Evolutionary conservation across 2,888 invertebrate species (phyloP), one percentile per base, ranked within the genome.

Genomic region (Atethmia centrago): DNA sequence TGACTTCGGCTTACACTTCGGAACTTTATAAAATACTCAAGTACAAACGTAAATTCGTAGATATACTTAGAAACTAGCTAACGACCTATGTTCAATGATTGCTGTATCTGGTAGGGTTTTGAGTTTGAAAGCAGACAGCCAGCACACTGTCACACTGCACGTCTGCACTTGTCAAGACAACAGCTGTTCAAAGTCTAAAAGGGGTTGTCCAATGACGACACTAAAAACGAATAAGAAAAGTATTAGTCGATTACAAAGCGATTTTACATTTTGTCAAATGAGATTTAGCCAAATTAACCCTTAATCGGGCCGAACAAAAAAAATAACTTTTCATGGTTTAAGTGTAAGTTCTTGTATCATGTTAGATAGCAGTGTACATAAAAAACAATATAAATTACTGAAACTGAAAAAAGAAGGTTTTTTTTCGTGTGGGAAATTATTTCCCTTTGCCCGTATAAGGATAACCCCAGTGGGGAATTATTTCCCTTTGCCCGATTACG

Each of bases 151-250:
- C n/a, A n/a, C n/a, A n/a, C n/a, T n/a, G n/a, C n/a, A n/a, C n/a
- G n/a, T n/a, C n/a, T n/a, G n/a, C 42, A 51, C n/a, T 49, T 49
- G 74, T 51, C 74, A 51, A 31, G 8, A 21, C 40, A 75, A 72
- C 80, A 76, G 75, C 75, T 76, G 75, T 55, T 79, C 80, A 71
- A 71, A 71, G 71, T 79, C 79, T 59, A 25, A 21, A 25, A n/a
- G 21, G 7, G n/a, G 45, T 40, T 74, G 77, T 28, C 31, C 56
- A 49, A 21, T 31, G 25, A 36, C 7, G 7, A 58, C 51, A 74
- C 56, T 74, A 69, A 49, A 21, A 56, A 0, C 16, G 5, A 42
- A 42, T 21, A n/a, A 36, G 19, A 28, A 45, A 16, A 16, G 14
- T 45, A 53, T 53, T 55, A 78, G 74, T 49, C 74, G 74, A 74